Base-by-base conservation (phyloP, 2,888 invertebrate genomes). In the Synergus japonicus region DNA sequence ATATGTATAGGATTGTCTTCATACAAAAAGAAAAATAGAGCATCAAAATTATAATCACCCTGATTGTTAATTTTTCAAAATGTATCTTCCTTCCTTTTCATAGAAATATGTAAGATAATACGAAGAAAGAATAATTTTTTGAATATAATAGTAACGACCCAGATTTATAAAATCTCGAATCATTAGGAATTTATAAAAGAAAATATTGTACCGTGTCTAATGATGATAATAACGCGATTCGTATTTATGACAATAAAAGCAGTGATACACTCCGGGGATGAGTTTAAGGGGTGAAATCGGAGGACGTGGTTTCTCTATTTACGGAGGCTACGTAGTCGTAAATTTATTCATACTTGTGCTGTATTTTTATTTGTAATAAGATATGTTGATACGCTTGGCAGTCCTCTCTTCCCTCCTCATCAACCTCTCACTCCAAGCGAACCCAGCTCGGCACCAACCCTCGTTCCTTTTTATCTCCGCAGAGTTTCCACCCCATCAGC, bases 401-500 rank as follows among this genome's bases (percentile, higher is more conserved):
- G 82, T 84, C 83, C 84, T 85, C 83, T 82, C 83, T 85, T 84
- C 82, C 83, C 86, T 83, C 84, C 79, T 81, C 83, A 83, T 77
- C 84, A 80, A 86, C 80, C 81, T 79, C 82, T 73, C 82, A 78
- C 84, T 79, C 78, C 84, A 83, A 78, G 64, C 81, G 83, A 85
- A 83, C 84, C 79, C 85, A 82, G 87, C 85, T 85, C 88, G 86
- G 87, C 88, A 88, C 88, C 90, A 88, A 87, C 89, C 89, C 91
- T 92, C 92, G 88, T 92, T 92, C 90, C 91, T 92, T 92, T 92
- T 92, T 92, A 92, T 92, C 92, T 92, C 88, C 90, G 90, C 90
- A 90, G 91, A 92, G 92, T 92, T 92, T 92, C 92, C 92, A 92
- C 92, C 92, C 92, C 92, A 92, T 92, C 92, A 92, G 92, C 89